Evolutionary conservation across 35 echinoderm and acorn worm species (phyloP), one percentile per base, ranked within the genome.

Genomic region (Acanthaster planci): DNA sequence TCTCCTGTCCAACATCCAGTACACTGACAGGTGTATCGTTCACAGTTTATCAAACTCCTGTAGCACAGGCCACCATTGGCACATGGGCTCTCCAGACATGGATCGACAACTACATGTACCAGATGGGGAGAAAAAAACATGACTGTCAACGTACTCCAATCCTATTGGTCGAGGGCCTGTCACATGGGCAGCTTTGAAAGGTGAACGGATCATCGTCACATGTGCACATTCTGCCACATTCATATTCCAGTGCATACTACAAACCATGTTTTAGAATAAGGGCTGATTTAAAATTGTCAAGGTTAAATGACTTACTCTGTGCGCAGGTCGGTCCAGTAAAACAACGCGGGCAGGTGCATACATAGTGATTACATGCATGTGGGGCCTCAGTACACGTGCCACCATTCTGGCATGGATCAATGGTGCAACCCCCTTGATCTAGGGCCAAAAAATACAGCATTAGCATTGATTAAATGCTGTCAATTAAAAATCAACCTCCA

Each of bases 371-470:
- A 29, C 64, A 72, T 21, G 64, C 64, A 35, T 27, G 30, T 10
- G 85, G 85, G 59, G 87, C 86, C 55, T 84, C 79, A 19, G 64
- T 27, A 77, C 93, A 95, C 0, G 30, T 67, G 17, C 93, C 88
- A 26, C 89, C 93, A 76, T 95, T 91, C 38, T 87, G 80, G 88
- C 93, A 95, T 17, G 86, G 85, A 40, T 72, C 30, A 26, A 7
- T 36, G 64, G 64, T 72, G 30, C 64, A 72, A 31, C 64, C 64
- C 30, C 64, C 64, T 72, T 72, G 0, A 29, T 72, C 64, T 72
- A 72, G n/a, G n/a, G n/a, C n/a, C n/a, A n/a, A n/a, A n/a, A n/a
- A n/a, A n/a, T n/a, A n/a, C n/a, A n/a, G n/a, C n/a, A n/a, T n/a
- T 18, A 80, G n/a, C 78, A 27, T 31, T 80, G 42, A 12, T 6